Conservation (phyloP, 2,797 vertebrate genomes). For the Acanthiza pusilla region DNA sequence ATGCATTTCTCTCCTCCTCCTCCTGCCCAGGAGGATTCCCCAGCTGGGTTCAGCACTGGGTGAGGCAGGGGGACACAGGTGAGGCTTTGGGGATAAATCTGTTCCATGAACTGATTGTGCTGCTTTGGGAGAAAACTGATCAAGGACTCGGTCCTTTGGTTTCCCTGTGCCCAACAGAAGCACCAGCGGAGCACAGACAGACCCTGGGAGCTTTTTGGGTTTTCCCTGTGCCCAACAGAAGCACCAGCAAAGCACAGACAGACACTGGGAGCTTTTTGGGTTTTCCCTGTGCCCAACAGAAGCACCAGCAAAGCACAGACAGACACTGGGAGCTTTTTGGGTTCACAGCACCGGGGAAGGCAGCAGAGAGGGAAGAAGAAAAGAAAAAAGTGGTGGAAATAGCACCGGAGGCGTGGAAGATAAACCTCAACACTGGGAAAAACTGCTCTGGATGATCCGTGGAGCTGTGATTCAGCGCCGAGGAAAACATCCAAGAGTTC, state of each 20-base stretch:
- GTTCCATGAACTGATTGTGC: not conserved
- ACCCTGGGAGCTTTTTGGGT: not conserved
- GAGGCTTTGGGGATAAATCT: not conserved
- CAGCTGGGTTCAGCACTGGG: not conserved
- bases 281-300: too few species aligned
- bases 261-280: not conserved
- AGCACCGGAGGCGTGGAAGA: rapidly evolving
- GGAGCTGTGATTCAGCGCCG: not conserved
- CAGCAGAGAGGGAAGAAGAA: not conserved
- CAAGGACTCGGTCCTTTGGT: not conserved
- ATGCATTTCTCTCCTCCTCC: not conserved
- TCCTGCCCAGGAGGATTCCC: too few species aligned
- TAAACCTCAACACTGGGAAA: not conserved
- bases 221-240: not conserved
- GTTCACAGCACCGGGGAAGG: not conserved
- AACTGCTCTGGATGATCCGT: not conserved
- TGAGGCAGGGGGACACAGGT: not conserved
- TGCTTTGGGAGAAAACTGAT: not conserved
- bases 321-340: not conserved
- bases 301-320: not conserved
- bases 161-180: not conserved
- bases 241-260: not conserved
- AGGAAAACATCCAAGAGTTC: not conserved
- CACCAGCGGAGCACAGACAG: not conserved
- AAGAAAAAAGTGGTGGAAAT: not conserved